Evolutionary conservation across 2,888 invertebrate genomes (phyloP).

Genomic region (Apantesis nais): DNA sequence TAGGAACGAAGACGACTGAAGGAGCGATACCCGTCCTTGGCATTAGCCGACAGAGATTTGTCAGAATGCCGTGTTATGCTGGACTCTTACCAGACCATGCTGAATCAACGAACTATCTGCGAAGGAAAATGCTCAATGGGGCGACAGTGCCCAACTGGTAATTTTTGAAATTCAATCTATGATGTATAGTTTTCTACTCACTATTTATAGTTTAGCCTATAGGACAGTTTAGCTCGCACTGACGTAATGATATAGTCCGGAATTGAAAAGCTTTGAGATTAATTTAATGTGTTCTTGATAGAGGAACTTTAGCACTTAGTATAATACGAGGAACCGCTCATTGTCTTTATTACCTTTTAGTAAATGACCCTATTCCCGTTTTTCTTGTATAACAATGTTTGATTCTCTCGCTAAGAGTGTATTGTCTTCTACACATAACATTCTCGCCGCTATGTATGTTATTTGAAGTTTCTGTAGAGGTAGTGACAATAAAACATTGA

Average conservation of each 20-base stretch:
- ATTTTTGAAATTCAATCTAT: slow-evolving; percentile 20
- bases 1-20: slow-evolving; percentile 93
- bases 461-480: neutral
- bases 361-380: too few relatives aligned
- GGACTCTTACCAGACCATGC: slow-evolving; percentile 92
- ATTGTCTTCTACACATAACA: neutral
- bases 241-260: neutral
- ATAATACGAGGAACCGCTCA: too few relatives aligned
- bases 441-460: neutral
- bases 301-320: too few relatives aligned
- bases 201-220: neutral
- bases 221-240: neutral
- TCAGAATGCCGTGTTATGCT: slow-evolving; percentile 92
- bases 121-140: slow-evolving; percentile 95
- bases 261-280: neutral
- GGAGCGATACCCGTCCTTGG: slow-evolving; percentile 93
- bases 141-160: slow-evolving; percentile 94
- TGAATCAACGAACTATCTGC: slow-evolving; percentile 92
- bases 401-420: too few relatives aligned
- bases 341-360: neutral
- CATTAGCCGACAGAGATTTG: slow-evolving; percentile 89
- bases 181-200: neutral
- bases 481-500: neutral
- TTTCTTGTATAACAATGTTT: too few relatives aligned
- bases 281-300: too few relatives aligned